Percentiles rank a stretch among this genome's conserved stretches.
phyloP scores from a whole-genome alignment of 2,797 vertebrate genomes.

The Chelon labrosus region DNA sequence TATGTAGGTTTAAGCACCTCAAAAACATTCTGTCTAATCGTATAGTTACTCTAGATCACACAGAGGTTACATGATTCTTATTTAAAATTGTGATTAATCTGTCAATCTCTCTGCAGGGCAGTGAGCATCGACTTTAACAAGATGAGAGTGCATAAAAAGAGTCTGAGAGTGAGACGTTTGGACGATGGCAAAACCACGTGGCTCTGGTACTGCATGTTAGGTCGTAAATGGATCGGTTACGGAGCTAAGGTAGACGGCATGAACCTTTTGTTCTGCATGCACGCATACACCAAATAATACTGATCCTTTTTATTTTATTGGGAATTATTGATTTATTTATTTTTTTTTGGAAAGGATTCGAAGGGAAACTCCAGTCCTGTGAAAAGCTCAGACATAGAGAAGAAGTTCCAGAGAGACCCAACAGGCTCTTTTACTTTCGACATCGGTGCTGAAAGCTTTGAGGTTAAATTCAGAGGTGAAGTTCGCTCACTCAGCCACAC shows the following conservation, averaged over 20 bases:
- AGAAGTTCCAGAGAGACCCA: constrained; percentile 59
- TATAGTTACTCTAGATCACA: too few species aligned
- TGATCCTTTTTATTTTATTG: background rate
- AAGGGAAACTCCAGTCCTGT: constrained; percentile 47
- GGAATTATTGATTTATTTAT: background rate
- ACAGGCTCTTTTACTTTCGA: constrained; percentile 48
- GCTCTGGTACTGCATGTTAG: constrained; percentile 77
- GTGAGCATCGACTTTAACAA: constrained; percentile 75
- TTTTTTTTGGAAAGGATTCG: constrained; percentile 47
- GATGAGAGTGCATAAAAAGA: constrained; percentile 72
- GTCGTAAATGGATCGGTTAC: constrained; percentile 65
- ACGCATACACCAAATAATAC: too few species aligned
- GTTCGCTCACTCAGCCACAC: background rate
- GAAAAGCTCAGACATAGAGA: constrained; percentile 70
- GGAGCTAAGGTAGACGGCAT: constrained; percentile 67
- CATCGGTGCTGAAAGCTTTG: constrained; percentile 23
- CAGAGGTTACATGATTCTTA: too few species aligned
- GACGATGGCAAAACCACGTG: constrained; percentile 69
- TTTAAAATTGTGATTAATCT: too few species aligned
- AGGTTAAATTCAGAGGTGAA: constrained; percentile 78
- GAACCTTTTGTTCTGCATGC: background rate
- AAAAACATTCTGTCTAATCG: too few species aligned
- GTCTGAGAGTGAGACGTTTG: constrained; percentile 75
- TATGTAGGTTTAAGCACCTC: too few species aligned
- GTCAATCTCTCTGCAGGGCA: constrained; percentile 44